Evolutionary conservation across 1,140 invertebrate species (phyloP), one percentile per base, ranked within the genome.

Genomic region (Drosophila subpulchrella): DNA sequence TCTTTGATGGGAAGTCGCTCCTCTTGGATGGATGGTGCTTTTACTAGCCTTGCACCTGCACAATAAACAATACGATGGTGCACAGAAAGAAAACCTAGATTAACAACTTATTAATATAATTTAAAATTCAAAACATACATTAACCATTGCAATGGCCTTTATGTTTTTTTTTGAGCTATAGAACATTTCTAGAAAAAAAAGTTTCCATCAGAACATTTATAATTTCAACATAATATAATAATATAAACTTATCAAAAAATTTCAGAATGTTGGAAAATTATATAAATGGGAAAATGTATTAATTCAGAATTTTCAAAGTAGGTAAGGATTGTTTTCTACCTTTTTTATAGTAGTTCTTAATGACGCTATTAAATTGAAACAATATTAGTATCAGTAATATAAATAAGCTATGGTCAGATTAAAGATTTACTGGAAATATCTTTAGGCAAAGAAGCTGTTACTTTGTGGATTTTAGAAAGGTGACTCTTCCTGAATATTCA

Each of bases 1-100:
- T 44, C 41, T 20, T 11, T 13, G 20, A 66, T 68, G 65, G 30
- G 30, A 66, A 53, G 46, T 53, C 11, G 53, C 68, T 41, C 36
- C 30, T 58, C 53, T 11, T 11, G 20, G 30, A 66, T 53, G 34
- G n/a, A 24, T n/a, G 7, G 34, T 47, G 53, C 27, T 44, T 27
- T 6, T 17, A 10, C 7, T 15, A 10, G 1, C n/a, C 5, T 32
- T 53, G 71, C 72, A 65, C 51, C 48, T 48, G 55, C 47, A 34
- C 58, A 75, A 30, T 61, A 55, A 44, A 42, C 42, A 36, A 68
- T 56, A 41, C 24, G n/a, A 41, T 11, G 20, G 17, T 56, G 12
- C 65, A 68, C 65, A 8, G 30, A 13, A 36, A 39, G 20, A 48
- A 30, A 30, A 46, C 13, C 11, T n/a, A 6, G 13, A 6, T 39